Evolutionary conservation across 2,113 vertebrate species (phyloP).

Genomic region (Asarcornis scutulata): DNA sequence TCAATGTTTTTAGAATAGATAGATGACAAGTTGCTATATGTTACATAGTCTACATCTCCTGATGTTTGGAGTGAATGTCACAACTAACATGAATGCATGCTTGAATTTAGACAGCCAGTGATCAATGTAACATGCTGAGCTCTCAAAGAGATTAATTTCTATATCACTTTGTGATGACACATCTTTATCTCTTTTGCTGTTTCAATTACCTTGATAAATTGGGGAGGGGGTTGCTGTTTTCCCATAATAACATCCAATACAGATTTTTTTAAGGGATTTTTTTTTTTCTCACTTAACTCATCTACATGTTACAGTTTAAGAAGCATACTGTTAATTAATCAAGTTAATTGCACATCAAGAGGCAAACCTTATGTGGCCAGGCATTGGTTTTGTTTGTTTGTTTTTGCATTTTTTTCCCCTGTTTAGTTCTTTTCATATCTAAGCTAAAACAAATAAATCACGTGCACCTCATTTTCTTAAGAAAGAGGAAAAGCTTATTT

Average conservation of each 20-base stretch:
- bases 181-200: constrained; percentile 55
- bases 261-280: not conserved
- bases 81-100: not conserved
- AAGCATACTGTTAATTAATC: constrained; percentile 42
- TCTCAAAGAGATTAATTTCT: constrained; percentile 46
- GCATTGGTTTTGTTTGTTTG: not conserved
- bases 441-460: constrained; percentile 17
- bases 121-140: constrained; percentile 17
- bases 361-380: not conserved
- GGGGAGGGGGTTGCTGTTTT: not conserved
- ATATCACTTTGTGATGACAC: constrained; percentile 15
- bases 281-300: not conserved
- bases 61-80: not conserved
- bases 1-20: not conserved
- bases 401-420: not conserved
- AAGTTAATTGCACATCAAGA: constrained; percentile 40
- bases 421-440: constrained; percentile 7
- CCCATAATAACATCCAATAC: not conserved
- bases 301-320: constrained; percentile 26
- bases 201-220: constrained; percentile 52
- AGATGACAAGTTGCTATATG: not conserved
- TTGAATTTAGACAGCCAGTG: constrained; percentile 29
- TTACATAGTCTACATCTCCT: not conserved
- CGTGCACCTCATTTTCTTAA: not conserved
- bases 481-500: not conserved